Evolutionary conservation across 64 coral and sea anemone genomes (phyloP), one percentile per base, ranked within the genome.

Genomic region (Hydrozoanthus tunicans): DNA sequence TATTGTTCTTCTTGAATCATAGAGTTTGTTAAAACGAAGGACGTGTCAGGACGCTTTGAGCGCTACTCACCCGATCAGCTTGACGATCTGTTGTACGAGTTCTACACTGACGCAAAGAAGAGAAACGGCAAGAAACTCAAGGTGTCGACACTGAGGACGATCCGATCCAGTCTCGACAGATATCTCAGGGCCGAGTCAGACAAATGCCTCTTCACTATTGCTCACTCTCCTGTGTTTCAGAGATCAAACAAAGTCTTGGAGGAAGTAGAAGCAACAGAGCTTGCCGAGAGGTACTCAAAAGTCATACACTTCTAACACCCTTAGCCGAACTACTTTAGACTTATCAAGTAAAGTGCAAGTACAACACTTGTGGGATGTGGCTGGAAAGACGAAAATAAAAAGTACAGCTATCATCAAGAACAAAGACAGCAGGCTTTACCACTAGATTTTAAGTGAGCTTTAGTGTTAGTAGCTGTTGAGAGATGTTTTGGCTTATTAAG

Each of bases 91-190:
- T 60, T 88, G 69, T 88, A 74, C 55, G 84, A 88, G 56, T 88
- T 88, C 66, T 88, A 88, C 69, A 75, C 84, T 6, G 84, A 88
- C 54, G 84, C 84, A 10, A 75, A 73, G 25, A 88, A 88, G 69
- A 88, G 59, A 51, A 88, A 88, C 10, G 84, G 84, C 5, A 88
- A 88, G 69, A 88, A 88, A 74, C 69, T 88, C 7, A 73, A 74
- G 32, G 84, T 88, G 56, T 88, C 84, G 0, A 88, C 84, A 59
- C 4, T 88, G 25, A 88, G 84, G 25, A 73, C 84, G 8, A 88
- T 88, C 68, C 54, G 84, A 10, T 88, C 84, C 68, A 88, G 84
- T 10, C 84, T 88, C 9, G 84, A 88, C 25, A 88, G 84, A 75
- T 56, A 88, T 54, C 84, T 88, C 9, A 88, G 74, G 12, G 74